Evolutionary conservation across 1,140 invertebrate genomes (phyloP).

Genomic region (Caenorhabditis brenneri): DNA sequence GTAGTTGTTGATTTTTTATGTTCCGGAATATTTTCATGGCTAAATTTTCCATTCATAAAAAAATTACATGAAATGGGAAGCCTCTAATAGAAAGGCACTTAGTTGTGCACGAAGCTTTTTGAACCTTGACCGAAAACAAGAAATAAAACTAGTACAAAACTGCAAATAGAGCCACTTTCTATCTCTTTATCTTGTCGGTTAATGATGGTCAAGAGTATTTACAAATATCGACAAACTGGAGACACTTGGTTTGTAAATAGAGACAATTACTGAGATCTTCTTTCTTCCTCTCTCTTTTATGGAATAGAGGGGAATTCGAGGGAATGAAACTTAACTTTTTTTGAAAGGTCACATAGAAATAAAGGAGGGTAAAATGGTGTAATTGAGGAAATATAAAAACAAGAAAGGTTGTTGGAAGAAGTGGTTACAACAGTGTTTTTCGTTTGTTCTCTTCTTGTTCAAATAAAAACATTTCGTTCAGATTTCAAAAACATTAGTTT

Average conservation of each 20-base stretch:
- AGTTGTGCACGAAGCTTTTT: too few relatives aligned
- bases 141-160: not conserved
- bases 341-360: not conserved
- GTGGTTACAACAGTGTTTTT: not conserved
- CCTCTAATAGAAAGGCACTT: too few relatives aligned
- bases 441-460: not conserved
- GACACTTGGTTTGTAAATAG: not conserved
- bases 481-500: too few relatives aligned
- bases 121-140: not conserved
- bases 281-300: slow-evolving; percentile 19
- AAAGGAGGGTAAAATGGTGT: not conserved
- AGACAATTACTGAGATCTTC: not conserved
- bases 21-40: too few relatives aligned
- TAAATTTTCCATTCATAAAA: too few relatives aligned
- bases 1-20: too few relatives aligned
- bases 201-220: slow-evolving; percentile 29
- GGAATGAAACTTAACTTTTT: not conserved
- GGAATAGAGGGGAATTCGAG: not conserved
- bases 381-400: slow-evolving; percentile 1
- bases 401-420: not conserved
- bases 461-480: too few relatives aligned
- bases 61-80: too few relatives aligned
- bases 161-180: not conserved
- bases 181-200: not conserved
- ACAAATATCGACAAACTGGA: not conserved